Base-by-base conservation (phyloP, 1,140 invertebrate genomes). In the Thereuonema tuberculata region DNA sequence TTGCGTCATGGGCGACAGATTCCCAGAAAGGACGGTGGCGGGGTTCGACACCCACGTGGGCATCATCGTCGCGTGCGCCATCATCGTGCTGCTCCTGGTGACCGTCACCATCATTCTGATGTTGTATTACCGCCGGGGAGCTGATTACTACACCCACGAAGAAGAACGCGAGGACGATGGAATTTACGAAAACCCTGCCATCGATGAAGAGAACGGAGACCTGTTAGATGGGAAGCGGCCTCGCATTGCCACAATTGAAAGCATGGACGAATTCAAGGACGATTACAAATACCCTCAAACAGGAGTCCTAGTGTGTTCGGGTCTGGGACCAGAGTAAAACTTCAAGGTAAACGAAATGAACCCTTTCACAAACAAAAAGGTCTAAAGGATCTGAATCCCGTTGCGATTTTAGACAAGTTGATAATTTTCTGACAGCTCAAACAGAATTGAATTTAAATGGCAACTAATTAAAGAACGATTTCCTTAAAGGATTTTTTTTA, bases 141-240 rank as follows among this genome's bases (percentile, higher is more conserved):
- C 82, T 12, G 80, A 80, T 31, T 86, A 86, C 67, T 85, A 86
- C 69, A 85, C 84, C 0, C 78, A 84, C 67, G 84, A 85, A 69
- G 82, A 83, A 63, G 81, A 83, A 64, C 68, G 79, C 15, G 68
- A 60, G 2, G 59, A 60, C 20, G 31, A 60, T 31, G 59, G 59
- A 2, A 55, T 60, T 5, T 60, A 60, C 49, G 59, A 60, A 24
- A 60, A 60, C 37, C 59, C 49, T 23, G 59, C 23, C 9, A 49
- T 37, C 3, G 59, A 60, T 21, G 59, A 60, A 14, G 59, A 60
- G 23, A 55, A 25, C n/a, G 59, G 59, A 2, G 59, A 60, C 24
- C 26, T 60, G 17, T 28, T 60, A 2, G 26, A 20, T 20, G 17
- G 17, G 5, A 25, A 28, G 5, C 25, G 27, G 28, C 53, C 53